Evolutionary conservation across 2,888 invertebrate species (phyloP).

Genomic region (Melinopterus prodromus): DNA sequence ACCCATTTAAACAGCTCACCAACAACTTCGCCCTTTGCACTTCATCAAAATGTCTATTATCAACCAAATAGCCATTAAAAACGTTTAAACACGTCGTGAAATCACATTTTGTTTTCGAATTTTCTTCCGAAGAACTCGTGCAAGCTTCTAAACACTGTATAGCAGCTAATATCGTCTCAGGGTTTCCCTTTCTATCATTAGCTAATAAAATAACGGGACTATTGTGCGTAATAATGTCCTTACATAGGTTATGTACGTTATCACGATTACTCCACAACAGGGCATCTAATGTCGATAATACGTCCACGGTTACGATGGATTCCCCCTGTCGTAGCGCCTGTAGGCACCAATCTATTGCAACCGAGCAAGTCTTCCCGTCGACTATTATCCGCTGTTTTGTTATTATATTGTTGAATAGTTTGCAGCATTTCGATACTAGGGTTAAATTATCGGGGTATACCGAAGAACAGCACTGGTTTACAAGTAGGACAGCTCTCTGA

Average conservation of each 20-base stretch:
- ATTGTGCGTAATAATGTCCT: slow-evolving; percentile 28
- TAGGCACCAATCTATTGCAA: slow-evolving; percentile 57
- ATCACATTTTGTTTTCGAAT: slow-evolving; percentile 37
- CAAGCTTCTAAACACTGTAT: slow-evolving; percentile 56
- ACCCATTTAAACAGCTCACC: slow-evolving; percentile 57
- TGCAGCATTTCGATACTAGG: slow-evolving; percentile 67
- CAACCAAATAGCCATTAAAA: slow-evolving; percentile 60
- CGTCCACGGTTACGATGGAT: slow-evolving; percentile 50
- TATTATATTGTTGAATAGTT: slow-evolving; percentile 65
- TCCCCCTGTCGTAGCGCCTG: slow-evolving; percentile 52
- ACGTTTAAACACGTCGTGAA: slow-evolving; percentile 58
- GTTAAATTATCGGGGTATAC: slow-evolving; percentile 63
- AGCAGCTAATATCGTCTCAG: slow-evolving; percentile 46
- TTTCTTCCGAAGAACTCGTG: slow-evolving; percentile 41
- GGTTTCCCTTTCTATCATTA: slow-evolving; percentile 12
- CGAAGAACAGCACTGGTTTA: slow-evolving; percentile 56
- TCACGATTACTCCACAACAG: slow-evolving; percentile 53
- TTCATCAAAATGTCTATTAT: slow-evolving; percentile 59
- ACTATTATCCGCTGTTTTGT: slow-evolving; percentile 64
- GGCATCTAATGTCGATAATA: slow-evolving; percentile 57
- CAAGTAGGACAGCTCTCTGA: slow-evolving; percentile 56
- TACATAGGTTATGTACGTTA: slow-evolving; percentile 14
- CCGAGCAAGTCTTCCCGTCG: slow-evolving; percentile 55
- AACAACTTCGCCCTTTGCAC: slow-evolving; percentile 61
- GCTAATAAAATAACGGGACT: slow-evolving; percentile 32